Evolutionary conservation across 2,888 invertebrate genomes (phyloP).

Genomic region (Phasia obesa): DNA sequence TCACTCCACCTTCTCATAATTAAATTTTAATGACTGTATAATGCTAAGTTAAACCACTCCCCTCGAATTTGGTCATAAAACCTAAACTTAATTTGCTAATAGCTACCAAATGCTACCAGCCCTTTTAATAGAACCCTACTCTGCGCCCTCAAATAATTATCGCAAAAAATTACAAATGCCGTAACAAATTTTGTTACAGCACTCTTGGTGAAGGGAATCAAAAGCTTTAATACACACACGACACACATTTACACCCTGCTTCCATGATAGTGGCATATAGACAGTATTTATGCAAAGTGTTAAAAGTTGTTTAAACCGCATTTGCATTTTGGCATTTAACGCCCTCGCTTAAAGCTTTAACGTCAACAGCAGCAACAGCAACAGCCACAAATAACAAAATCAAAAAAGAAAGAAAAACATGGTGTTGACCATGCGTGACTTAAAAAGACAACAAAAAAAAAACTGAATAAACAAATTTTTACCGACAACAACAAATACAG

Average conservation of each 20-base stretch:
- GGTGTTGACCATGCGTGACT: conserved; percentile 63
- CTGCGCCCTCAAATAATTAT: no score
- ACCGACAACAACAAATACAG: conserved; percentile 47
- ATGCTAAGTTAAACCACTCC: no score
- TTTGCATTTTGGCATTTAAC: conserved; percentile 66
- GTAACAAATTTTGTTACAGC: neutral
- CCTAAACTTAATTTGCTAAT: no score
- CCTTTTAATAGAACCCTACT: no score
- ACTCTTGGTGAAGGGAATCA: neutral
- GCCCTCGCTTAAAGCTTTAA: conserved; percentile 55
- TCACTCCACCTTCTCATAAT: no score
- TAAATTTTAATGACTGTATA: no score
- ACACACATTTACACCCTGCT: neutral
- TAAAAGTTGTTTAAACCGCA: conserved; percentile 64
- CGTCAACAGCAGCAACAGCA: conserved; percentile 30
- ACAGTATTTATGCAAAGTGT: conserved; percentile 38
- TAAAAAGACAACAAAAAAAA: conserved; percentile 6
- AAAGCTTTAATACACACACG: neutral
- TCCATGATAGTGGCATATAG: conserved; percentile 9
- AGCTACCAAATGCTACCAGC: no score
- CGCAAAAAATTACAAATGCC: neutral
- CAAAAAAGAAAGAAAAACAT: conserved; percentile 7
- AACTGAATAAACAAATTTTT: conserved; percentile 35
- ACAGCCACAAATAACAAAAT: conserved; percentile 11
- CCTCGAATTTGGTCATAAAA: no score